Base-by-base conservation (phyloP, 1,140 invertebrate genomes). In the Harpegnathos saltator region DNA sequence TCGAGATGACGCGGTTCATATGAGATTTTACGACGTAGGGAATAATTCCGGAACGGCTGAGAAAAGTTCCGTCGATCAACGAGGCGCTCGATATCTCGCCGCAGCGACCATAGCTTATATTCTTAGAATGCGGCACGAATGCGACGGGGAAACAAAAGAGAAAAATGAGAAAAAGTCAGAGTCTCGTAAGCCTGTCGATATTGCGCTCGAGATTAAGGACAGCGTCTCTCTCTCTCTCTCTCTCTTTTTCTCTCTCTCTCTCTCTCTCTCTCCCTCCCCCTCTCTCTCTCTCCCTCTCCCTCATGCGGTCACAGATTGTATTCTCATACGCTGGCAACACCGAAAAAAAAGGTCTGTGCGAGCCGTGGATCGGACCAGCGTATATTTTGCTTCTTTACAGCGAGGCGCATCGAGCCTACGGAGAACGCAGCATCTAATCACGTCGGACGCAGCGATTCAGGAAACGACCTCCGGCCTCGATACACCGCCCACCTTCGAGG, bases 401-500 rank as follows among this genome's bases (percentile, higher is more conserved):
- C 29, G 11, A 52, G 33, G 26, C 26, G 15, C n/a, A 66, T 54
- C 26, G 4, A 65, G 52, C n/a, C 56, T 9, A 24, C 11, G 61
- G 9, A 48, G 7, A 15, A 17, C 68, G 26, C 38, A 73, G 56
- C 33, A 61, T 81, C 69, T 75, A 75, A 82, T 82, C 71, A 56
- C 71, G n/a, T 82, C 22, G 59, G 71, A 75, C 44, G n/a, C 65
- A 48, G 72, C 61, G 22, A 82, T 61, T 48, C 77, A 81, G 80
- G 80, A 82, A 82, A 63, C 77, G 29, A 66, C 54, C 24, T 73
- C 66, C 65, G n/a, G n/a, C n/a, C n/a, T n/a, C n/a, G 65, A 62
- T 77, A 68, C 12, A 33, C 19, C 82, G 54, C 72, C 44, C 54
- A 62, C 65, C 63, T 0, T 63, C 48, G 17, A 81, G 44, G 14